Percentiles rank a stretch among this genome's conserved stretches.
Evolutionary conservation across 2,888 invertebrate genomes (phyloP).

Genomic region (Cephus rjabovi): DNA sequence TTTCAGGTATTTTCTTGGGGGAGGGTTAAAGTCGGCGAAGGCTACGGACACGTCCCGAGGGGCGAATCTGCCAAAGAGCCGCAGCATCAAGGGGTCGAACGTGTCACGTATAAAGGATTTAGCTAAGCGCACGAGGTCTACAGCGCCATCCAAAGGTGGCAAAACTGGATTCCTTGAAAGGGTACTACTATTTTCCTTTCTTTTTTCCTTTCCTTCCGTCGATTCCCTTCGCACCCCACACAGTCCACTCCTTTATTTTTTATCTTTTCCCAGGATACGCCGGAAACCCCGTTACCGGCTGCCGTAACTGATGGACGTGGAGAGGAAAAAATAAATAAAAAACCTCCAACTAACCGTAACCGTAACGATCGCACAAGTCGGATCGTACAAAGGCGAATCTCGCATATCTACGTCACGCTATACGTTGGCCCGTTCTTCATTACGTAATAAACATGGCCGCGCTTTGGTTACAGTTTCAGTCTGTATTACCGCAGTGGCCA

Average conservation of each 20-base stretch:
- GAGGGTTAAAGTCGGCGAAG: not conserved
- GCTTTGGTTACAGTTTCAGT: constrained; percentile 36
- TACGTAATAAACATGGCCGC: constrained; percentile 44
- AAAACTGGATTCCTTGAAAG: not conserved
- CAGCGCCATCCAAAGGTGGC: not conserved
- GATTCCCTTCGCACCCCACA: not conserved
- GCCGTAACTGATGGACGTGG: not conserved
- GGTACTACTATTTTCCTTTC: not conserved
- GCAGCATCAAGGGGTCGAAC: constrained; percentile 4
- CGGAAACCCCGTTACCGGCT: not conserved
- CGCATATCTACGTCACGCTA: not conserved
- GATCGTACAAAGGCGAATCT: not conserved
- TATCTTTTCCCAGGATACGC: not conserved
- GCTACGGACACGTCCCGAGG: not conserved
- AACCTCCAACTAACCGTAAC: not conserved
- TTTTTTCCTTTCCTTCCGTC: not conserved
- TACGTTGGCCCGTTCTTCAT: constrained; percentile 28
- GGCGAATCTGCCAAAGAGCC: not conserved
- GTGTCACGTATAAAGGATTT: not conserved
- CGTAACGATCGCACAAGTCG: not conserved
- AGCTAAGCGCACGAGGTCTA: not conserved
- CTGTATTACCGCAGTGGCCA: constrained; percentile 26
- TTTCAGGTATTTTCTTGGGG: not conserved
- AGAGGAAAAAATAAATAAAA: not conserved
- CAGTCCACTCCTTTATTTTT: not conserved